phyloP scores from a whole-genome alignment of 2,888 invertebrate genomes.

The Chymomyza caudatula region DNA sequence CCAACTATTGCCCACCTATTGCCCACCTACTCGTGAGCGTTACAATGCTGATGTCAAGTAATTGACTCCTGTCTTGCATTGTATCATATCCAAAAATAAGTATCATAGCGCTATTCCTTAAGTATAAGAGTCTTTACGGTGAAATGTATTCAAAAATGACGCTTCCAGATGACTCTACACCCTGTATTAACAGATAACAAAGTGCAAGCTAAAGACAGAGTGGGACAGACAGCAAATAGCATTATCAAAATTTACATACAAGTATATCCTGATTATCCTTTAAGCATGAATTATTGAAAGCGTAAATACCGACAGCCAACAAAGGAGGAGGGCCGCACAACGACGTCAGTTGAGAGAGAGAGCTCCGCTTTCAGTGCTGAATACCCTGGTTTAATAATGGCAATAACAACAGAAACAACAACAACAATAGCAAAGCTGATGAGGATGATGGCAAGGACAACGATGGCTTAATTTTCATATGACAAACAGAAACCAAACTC shows the following conservation, averaged over 20 bases:
- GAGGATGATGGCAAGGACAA: constrained; percentile 21
- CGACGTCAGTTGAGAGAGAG: not conserved
- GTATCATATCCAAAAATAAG: too few species aligned
- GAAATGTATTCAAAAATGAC: too few species aligned
- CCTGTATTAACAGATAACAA: too few species aligned
- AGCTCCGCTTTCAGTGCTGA: not conserved
- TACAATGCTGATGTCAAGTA: too few species aligned
- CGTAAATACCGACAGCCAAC: constrained; percentile 64
- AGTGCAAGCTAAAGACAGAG: not conserved
- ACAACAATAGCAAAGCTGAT: constrained; percentile 27
- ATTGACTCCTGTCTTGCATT: too few species aligned
- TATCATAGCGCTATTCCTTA: too few species aligned
- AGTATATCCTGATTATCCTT: constrained; percentile 72
- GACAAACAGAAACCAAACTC: constrained; percentile 46
- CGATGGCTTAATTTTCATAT: constrained; percentile 66
- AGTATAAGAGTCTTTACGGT: too few species aligned
- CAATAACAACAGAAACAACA: constrained; percentile 7
- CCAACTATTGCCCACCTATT: too few species aligned
- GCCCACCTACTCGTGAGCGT: too few species aligned
- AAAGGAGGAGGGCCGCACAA: not conserved
- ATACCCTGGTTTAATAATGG: constrained; percentile 28
- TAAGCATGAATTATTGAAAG: constrained; percentile 73
- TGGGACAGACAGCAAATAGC: constrained; percentile 55
- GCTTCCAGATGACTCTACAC: too few species aligned
- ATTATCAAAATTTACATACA: constrained; percentile 72